Evolutionary conservation across 1,140 invertebrate genomes (phyloP), one percentile per base, ranked within the genome.

Genomic region (Drosophila simulans): DNA sequence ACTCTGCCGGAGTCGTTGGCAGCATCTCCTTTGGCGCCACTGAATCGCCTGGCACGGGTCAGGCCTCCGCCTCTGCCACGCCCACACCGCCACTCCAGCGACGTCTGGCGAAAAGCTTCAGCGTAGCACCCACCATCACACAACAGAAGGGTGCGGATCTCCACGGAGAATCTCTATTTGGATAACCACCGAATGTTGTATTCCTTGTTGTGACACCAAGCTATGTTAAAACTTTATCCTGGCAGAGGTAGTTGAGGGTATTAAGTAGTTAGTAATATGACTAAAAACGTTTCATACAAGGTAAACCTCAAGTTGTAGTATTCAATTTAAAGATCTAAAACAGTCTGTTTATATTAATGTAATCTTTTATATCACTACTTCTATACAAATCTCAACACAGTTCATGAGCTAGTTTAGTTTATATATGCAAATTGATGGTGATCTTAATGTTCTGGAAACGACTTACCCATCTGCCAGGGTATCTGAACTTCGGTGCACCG

Each of bases 41-140:
- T 13, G 69, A 54, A 3, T n/a, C 62, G 15, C 15, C 22, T 34
- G 27, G n/a, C 12, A 11, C 15, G n/a, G 48, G 48, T 0, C 11
- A 7, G 13, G 13, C 37, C 4, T 25, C 49, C 25, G 73, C 42
- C 39, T 71, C 53, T 5, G 94, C 94, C 65, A 95, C 95, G 62
- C 95, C 95, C 76, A 97, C 96, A 73, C 96, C 96, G 68, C 96
- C 96, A 60, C 94, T 96, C 56, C 96, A 97, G 92, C 94, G 96
- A 77, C 94, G 96, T 81, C 94, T 97, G 86, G 96, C 97, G 73
- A 97, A 97, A 94, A 97, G 96, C 93, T 97, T 97, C 94, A 97
- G 96, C 93, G 96, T 97, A 80, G 94, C 95, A 80, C 94, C 95
- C 78, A 95, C 95, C 81, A 93, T 77, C 42, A 85, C 90, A 42